These are phyloP conservation scores for Caretta caretta DNA, from an alignment of 2,113 vertebrate species.

Conservation along the genomic window DNA sequence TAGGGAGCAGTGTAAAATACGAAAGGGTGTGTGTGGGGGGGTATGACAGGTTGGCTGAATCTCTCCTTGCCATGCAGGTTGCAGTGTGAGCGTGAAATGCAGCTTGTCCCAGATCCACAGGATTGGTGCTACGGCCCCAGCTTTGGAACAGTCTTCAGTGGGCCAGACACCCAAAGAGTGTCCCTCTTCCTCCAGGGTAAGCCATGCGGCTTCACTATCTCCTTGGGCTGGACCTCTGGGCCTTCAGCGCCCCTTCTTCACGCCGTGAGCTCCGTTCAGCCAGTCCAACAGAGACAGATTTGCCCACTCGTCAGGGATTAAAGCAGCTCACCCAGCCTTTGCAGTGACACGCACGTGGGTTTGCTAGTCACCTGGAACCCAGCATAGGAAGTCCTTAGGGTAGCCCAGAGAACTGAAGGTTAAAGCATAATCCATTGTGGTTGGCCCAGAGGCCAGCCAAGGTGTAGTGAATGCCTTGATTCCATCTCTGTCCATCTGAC, in stretches of 20 bases:
- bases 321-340: too few species aligned
- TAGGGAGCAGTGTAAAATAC: neutral
- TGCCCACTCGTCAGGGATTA: too few species aligned
- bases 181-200: neutral
- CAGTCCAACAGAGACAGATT: too few species aligned
- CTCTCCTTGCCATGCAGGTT: neutral
- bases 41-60: neutral
- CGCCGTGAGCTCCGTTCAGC: neutral
- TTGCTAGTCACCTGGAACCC: too few species aligned
- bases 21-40: accelerated
- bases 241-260: too few species aligned
- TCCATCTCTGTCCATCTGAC: neutral
- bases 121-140: too few species aligned
- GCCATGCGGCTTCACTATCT: neutral
- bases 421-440: too few species aligned
- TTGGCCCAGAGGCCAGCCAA: too few species aligned
- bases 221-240: neutral
- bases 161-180: too few species aligned
- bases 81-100: neutral
- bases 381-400: too few species aligned
- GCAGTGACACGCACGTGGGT: too few species aligned
- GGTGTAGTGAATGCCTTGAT: neutral
- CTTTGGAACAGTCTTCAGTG: neutral
- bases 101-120: neutral
- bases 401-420: too few species aligned